A percentile compares a stretch with the other conserved stretches of the same genome.
phyloP scores from a whole-genome alignment of 2,113 vertebrate genomes.

The Phylloscopus whistleri region DNA sequence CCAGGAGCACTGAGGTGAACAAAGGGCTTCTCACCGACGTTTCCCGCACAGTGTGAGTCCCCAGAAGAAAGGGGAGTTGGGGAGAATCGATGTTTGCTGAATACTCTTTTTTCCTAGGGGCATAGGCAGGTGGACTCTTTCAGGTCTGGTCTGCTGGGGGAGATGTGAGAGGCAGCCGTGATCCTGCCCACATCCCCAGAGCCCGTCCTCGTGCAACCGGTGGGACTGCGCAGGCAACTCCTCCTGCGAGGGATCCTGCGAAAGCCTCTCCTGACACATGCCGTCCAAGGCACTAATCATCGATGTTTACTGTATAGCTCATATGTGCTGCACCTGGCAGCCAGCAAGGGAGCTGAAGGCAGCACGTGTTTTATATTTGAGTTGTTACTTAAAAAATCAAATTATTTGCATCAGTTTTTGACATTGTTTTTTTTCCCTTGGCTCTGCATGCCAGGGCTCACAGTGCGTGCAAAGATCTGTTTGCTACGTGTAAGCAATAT shows the following conservation, averaged over 20 bases:
- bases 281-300: slow-evolving; percentile 66
- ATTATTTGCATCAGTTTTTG: slow-evolving; percentile 68
- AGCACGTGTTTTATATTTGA: slow-evolving; percentile 64
- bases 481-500: slow-evolving; percentile 63
- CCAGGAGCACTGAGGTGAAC: not conserved
- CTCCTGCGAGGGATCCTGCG: not conserved
- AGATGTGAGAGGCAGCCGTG: not conserved
- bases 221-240: not conserved
- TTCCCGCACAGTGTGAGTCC: accelerated
- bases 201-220: not conserved
- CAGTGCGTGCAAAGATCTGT: slow-evolving; percentile 61
- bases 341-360: slow-evolving; percentile 60
- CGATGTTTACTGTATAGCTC: slow-evolving; percentile 58
- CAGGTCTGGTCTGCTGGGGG: not conserved
- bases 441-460: slow-evolving; percentile 57
- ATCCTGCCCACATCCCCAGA: not conserved
- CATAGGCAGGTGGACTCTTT: slow-evolving; percentile 19
- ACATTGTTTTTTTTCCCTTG: slow-evolving; percentile 65
- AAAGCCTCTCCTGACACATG: slow-evolving; percentile 40
- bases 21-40: not conserved
- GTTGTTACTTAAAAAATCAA: slow-evolving; percentile 65
- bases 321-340: slow-evolving; percentile 64
- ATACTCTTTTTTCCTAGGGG: not conserved
- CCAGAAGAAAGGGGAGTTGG: not conserved
- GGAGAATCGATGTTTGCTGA: not conserved